phyloP scores from a whole-genome alignment of 1,140 invertebrate species.

The Drosophila murphyi region DNA sequence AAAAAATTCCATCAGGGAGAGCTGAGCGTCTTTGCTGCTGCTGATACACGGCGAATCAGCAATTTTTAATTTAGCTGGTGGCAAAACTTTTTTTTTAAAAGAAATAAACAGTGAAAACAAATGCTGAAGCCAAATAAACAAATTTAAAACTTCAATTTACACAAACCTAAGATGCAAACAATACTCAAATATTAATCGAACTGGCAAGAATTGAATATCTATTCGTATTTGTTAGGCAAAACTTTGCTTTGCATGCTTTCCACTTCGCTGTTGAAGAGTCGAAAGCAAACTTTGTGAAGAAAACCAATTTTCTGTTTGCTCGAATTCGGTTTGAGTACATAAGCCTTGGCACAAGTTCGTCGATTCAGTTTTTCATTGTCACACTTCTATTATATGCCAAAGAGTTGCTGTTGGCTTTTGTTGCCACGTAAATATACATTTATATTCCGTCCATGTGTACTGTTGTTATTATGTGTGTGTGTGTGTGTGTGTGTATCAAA shows the following conservation, averaged over 20 bases:
- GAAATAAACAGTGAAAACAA: not conserved
- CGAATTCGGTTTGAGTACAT: conserved; percentile 57
- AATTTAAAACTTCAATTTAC: conserved; percentile 37
- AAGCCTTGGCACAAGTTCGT: conserved; percentile 55
- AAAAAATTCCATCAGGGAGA: conserved; percentile 8
- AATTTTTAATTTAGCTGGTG: conserved; percentile 7
- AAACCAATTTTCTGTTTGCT: conserved; percentile 68
- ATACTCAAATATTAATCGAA: conserved; percentile 47
- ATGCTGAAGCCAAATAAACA: not conserved
- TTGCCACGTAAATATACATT: conserved; percentile 71
- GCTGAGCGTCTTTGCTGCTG: not conserved
- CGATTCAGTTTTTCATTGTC: conserved; percentile 61
- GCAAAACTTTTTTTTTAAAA: conserved; percentile 6
- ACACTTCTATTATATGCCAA: conserved; percentile 65
- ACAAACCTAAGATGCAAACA: conserved; percentile 32
- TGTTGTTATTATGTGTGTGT: not conserved
- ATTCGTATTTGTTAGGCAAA: conserved; percentile 18
- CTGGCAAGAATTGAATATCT: conserved; percentile 24
- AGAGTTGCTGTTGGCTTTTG: conserved; percentile 53
- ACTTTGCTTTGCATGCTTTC: conserved; percentile 37
- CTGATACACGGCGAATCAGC: conserved; percentile 9
- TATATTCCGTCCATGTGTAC: conserved; percentile 48
- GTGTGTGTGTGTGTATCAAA: conserved; percentile 46
- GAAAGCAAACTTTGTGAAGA: conserved; percentile 49
- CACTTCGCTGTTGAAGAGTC: conserved; percentile 28